Base-by-base conservation (phyloP, 2,797 vertebrate genomes). In the Pseudochirops corinnae region DNA sequence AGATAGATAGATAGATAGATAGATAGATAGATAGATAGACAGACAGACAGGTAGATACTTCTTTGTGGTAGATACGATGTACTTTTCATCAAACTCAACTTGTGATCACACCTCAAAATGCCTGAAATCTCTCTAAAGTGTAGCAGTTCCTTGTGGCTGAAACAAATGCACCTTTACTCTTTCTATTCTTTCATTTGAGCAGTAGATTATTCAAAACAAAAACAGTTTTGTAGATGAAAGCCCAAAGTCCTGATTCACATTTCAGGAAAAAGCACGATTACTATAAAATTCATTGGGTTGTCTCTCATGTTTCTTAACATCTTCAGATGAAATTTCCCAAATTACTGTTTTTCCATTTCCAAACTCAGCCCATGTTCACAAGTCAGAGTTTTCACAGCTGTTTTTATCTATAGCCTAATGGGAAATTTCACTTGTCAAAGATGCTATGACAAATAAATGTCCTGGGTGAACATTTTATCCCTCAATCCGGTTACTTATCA, bases 401-500 rank as follows among this genome's bases (percentile, higher is more conserved):
- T 95, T 97, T 97, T 74, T 97, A 96, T 98, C 98, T 98, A 93
- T 91, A 94, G 55, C 92, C 96, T 92, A 96, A 95, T 33, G 90
- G 97, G 96, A 96, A 97, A 97, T 97, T 96, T 97, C 93, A 97
- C 91, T 97, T 97, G 96, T 98, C 98, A 97, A 56, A 92, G 92
- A 97, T 90, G 91, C 31, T 93, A 56, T 97, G 95, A 97, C 97
- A 98, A 97, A 97, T 95, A 97, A 94, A 93, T 95, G 56, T 97
- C 95, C 94, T 94, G 74, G 95, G 94, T 97, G 96, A 95, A 56
- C 74, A 55, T 82, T 96, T 97, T 97, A 95, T 96, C 96, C 94
- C 94, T 94, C 97, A 93, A 95, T 94, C 3, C 58, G 53, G 96
- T 93, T 94, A 74, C 74, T 93, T 93, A 95, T 93, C 94, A 97